phyloP scores from a whole-genome alignment of 2,888 invertebrate genomes.

The Sphaerolaimus hirsutus region DNA sequence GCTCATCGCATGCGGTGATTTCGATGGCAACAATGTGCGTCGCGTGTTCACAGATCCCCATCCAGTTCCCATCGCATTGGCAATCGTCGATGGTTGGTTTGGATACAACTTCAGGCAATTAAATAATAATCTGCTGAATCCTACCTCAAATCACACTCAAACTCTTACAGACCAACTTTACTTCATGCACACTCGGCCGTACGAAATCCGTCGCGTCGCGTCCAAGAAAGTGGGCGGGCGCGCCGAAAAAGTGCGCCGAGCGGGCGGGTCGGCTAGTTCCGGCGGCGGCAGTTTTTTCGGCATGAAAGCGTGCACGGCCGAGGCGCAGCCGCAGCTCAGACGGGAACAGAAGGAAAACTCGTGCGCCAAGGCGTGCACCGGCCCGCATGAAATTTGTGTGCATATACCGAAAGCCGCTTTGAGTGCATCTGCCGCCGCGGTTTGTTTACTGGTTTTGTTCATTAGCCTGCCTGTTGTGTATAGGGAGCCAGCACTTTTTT shows the following conservation, averaged over 20 bases:
- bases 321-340: constrained; percentile 38
- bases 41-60: constrained; percentile 64
- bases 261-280: no score
- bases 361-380: no score
- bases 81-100: constrained; percentile 35
- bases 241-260: constrained; percentile 14
- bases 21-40: constrained; percentile 68
- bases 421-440: no score
- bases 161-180: constrained; percentile 52
- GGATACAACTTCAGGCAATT: not conserved
- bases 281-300: constrained; percentile 19
- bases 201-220: constrained; percentile 67
- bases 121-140: not conserved
- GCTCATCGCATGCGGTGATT: constrained; percentile 71
- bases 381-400: no score
- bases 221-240: constrained; percentile 47
- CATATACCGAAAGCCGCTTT: no score
- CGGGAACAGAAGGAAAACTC: no score
- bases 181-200: constrained; percentile 84
- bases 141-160: not conserved
- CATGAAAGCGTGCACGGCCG: constrained; percentile 11
- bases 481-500: no score
- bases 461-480: no score
- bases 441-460: no score
- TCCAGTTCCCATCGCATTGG: constrained; percentile 69